Base-by-base conservation (phyloP, 2,113 vertebrate species). In the Tringa solitaria region DNA sequence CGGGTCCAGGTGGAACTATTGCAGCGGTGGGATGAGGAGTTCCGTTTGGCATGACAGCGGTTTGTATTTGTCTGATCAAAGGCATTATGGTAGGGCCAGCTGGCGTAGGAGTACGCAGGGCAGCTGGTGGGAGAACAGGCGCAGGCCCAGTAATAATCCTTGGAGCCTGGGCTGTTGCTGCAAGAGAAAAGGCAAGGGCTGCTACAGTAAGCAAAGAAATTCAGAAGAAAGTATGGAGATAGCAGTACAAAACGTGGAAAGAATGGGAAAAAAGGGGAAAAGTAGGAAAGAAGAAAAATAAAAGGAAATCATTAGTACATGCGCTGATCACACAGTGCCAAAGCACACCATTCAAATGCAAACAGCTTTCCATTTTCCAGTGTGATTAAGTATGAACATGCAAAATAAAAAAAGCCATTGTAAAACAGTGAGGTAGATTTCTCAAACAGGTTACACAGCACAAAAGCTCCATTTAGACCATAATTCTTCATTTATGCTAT, bases 31-130 rank as follows among this genome's bases (percentile, higher is more conserved):
- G 98, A 97, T 99, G 99, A 90, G 98, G 99, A 92, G 99, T 99
- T 97, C 97, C 99, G 90, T 99, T 99, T 91, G 98, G 99, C 98
- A 99, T 98, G 96, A 99, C 98, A 97, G 98, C 98, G 97, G 99
- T 99, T 98, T 99, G 99, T 98, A 99, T 99, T 98, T 99, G 99
- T 98, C 99, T 99, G 97, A 99, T 99, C 98, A 99, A 99, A 98
- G 99, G 99, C 99, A 99, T 99, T 98, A 99, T 97, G 98, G 99
- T 99, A 94, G 99, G 99, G 92, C 99, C 99, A 97, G 98, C 98
- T 54, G 99, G 99, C 95, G 99, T 98, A 59, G 99, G 99, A 74
- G 99, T 99, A 92, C 99, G 98, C 98, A 99, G 97, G 96, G 98
- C 97, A 89, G 98, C 97, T 94, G 98, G 98, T 41, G 99, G 99